phyloP scores from a whole-genome alignment of 2,113 vertebrate species.

The Rallus limicola region DNA sequence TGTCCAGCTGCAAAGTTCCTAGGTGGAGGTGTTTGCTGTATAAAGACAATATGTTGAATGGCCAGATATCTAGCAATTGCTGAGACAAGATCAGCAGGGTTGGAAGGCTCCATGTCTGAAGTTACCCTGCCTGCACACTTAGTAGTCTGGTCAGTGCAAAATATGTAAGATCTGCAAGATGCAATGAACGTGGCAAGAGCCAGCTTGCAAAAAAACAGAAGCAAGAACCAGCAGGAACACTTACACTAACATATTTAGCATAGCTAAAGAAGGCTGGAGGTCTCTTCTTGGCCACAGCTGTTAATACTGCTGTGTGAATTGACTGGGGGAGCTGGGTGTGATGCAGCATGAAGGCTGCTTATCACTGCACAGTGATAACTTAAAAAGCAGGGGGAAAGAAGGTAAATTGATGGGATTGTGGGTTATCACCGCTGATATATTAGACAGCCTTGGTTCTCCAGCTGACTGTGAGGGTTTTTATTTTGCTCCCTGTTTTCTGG shows the following conservation, averaged over 20 bases:
- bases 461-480: not conserved
- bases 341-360: not conserved
- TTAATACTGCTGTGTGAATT: not conserved
- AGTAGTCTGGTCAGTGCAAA: not conserved
- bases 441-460: not conserved
- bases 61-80: not conserved
- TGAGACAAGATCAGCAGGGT: not conserved
- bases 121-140: not conserved
- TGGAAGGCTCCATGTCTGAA: not conserved
- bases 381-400: not conserved
- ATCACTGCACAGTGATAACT: not conserved
- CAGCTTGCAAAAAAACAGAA: not conserved
- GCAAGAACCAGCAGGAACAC: not conserved
- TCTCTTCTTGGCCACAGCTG: not conserved
- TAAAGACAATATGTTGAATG: not conserved
- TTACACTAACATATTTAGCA: not conserved
- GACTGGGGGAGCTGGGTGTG: not conserved
- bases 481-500: not conserved
- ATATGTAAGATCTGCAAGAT: not conserved
- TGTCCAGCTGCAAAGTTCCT: not conserved
- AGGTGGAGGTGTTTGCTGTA: not conserved
- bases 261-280: not conserved
- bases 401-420: not conserved
- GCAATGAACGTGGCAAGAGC: not conserved
- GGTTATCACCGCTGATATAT: not conserved